phyloP scores from a whole-genome alignment of 1,140 invertebrate species.

The Belonocnema kinseyi region DNA sequence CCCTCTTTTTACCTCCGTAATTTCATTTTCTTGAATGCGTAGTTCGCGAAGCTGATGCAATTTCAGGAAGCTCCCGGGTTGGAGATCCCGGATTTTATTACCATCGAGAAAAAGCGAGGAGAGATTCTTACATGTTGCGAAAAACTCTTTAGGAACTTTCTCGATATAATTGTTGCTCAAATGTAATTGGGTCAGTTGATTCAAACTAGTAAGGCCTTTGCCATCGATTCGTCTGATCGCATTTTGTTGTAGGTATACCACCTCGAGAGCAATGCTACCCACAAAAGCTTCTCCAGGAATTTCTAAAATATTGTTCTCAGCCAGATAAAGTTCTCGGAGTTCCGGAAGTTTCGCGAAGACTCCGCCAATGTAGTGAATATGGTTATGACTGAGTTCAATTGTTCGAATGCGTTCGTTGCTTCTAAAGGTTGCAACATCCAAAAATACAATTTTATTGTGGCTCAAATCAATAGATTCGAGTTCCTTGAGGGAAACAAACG shows the following conservation, averaged over 20 bases:
- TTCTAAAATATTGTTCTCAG: slow-evolving; percentile 93
- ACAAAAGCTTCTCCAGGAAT: slow-evolving; percentile 88
- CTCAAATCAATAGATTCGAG: slow-evolving; percentile 91
- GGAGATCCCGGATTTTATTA: slow-evolving; percentile 89
- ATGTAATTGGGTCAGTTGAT: slow-evolving; percentile 87
- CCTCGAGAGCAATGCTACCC: slow-evolving; percentile 84
- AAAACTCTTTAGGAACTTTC: slow-evolving; percentile 83
- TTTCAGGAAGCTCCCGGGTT: slow-evolving; percentile 86
- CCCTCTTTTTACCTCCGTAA: slow-evolving; percentile 83
- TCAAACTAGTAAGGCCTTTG: slow-evolving; percentile 84
- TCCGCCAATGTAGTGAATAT: slow-evolving; percentile 88
- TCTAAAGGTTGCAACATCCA: slow-evolving; percentile 84
- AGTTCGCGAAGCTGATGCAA: slow-evolving; percentile 86
- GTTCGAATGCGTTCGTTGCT: slow-evolving; percentile 85
- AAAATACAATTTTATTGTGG: slow-evolving; percentile 88
- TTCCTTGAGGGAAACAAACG: slow-evolving; percentile 83
- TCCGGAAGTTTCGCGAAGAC: slow-evolving; percentile 88
- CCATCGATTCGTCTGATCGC: slow-evolving; percentile 86
- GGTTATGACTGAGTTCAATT: slow-evolving; percentile 92
- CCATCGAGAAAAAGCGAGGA: slow-evolving; percentile 92
- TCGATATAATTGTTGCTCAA: slow-evolving; percentile 91
- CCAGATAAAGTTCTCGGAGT: slow-evolving; percentile 88
- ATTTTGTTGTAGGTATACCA: slow-evolving; percentile 92
- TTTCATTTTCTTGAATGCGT: slow-evolving; percentile 89
- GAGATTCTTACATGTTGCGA: slow-evolving; percentile 84